Conservation (phyloP, 1,140 invertebrate genomes). For the Drosophila kepulauana region DNA sequence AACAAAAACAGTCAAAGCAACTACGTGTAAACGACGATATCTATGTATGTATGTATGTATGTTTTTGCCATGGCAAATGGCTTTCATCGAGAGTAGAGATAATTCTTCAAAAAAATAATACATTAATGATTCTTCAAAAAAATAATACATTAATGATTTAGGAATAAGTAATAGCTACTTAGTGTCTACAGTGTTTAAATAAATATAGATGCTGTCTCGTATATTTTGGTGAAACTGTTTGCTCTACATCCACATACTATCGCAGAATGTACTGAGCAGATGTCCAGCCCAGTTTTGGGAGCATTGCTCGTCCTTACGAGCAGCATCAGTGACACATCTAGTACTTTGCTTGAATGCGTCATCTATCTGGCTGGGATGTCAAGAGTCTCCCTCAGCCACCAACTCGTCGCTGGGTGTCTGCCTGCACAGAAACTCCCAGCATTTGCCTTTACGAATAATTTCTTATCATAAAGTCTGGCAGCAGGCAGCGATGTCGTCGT, state of each 20-base stretch:
- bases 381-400: background rate
- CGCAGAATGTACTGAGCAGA: background rate
- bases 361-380: slow-evolving; percentile 60
- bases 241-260: slow-evolving; percentile 1
- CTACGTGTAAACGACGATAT: too few relatives aligned
- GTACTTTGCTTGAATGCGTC: slow-evolving; percentile 51
- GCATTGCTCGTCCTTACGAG: slow-evolving; percentile 15
- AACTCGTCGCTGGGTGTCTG: background rate
- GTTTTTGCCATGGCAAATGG: too few relatives aligned
- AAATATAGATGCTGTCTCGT: background rate
- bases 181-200: too few relatives aligned
- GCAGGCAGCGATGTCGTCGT: slow-evolving; percentile 59
- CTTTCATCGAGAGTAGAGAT: too few relatives aligned
- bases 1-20: too few relatives aligned
- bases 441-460: slow-evolving; percentile 41
- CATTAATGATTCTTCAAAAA: too few relatives aligned
- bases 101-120: too few relatives aligned
- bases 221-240: background rate
- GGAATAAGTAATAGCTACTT: too few relatives aligned
- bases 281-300: slow-evolving; percentile 5
- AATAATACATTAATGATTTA: too few relatives aligned
- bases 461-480: slow-evolving; percentile 75
- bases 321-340: slow-evolving; percentile 5
- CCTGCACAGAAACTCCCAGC: background rate
- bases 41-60: too few relatives aligned